phyloP scores from a whole-genome alignment of 2,113 vertebrate genomes.

The Columba janthina region DNA sequence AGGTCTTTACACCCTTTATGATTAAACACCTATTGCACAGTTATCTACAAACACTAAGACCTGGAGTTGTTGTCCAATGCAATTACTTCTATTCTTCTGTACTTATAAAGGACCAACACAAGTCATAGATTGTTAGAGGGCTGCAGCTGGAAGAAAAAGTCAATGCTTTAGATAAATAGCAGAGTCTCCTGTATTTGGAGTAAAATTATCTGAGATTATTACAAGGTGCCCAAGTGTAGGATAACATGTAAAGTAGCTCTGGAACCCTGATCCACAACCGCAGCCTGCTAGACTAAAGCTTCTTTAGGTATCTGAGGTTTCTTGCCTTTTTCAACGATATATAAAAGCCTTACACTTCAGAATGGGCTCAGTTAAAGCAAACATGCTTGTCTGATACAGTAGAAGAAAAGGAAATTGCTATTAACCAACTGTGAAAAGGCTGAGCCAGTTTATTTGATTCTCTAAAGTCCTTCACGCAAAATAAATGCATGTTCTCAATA shows the following conservation, averaged over 20 bases:
- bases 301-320: neutral
- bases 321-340: neutral
- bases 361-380: neutral
- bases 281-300: neutral
- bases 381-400: neutral
- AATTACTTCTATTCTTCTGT: neutral
- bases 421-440: neutral
- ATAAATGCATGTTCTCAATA: neutral
- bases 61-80: neutral
- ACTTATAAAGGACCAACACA: neutral
- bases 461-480: conserved; percentile 1
- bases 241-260: neutral
- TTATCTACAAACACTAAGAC: neutral
- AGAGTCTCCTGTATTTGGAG: neutral
- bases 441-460: neutral
- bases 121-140: neutral
- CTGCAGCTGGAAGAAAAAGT: neutral
- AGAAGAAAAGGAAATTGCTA: conserved; percentile 12
- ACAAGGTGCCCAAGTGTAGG: neutral
- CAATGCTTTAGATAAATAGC: neutral
- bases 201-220: neutral
- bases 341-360: neutral
- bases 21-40: neutral
- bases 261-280: neutral
- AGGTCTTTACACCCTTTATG: neutral